Evolutionary conservation across 2,888 invertebrate species (phyloP).

Genomic region (Drosophila anomelani): DNA sequence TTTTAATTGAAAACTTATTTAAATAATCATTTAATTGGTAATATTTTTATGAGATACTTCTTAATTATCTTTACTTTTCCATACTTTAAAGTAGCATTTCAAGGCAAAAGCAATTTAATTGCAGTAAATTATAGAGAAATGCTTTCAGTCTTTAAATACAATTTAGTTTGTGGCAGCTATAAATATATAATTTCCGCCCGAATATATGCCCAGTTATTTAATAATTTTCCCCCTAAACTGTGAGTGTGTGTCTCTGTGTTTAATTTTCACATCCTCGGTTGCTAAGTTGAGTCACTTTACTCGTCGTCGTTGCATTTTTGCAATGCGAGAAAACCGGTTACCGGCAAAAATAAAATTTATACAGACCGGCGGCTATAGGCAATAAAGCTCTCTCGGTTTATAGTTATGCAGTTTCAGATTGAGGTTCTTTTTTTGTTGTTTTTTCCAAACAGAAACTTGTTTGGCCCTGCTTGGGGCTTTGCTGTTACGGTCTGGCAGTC

Average conservation of each 20-base stretch:
- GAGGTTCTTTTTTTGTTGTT: constrained; percentile 10
- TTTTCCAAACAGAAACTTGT: constrained; percentile 42
- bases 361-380: constrained; percentile 16
- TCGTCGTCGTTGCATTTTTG: constrained; percentile 46
- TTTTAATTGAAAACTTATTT: background rate
- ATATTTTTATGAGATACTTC: background rate
- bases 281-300: constrained; percentile 55
- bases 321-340: constrained; percentile 70
- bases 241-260: constrained; percentile 6
- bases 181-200: background rate
- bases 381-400: constrained; percentile 31
- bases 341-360: constrained; percentile 59
- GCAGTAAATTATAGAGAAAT: background rate
- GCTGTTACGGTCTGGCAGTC: constrained; percentile 39
- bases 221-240: background rate
- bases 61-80: background rate
- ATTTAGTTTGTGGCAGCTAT: background rate
- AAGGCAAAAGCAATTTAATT: background rate
- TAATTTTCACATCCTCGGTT: constrained; percentile 16
- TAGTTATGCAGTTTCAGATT: constrained; percentile 45
- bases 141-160: background rate
- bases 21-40: background rate
- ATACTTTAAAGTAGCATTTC: background rate
- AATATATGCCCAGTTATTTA: constrained; percentile 1
- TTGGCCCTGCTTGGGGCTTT: constrained; percentile 21